These are phyloP conservation scores for Chamaetylas fuelleborni DNA, from an alignment of 2,113 vertebrate species.

Conservation along the genomic window DNA sequence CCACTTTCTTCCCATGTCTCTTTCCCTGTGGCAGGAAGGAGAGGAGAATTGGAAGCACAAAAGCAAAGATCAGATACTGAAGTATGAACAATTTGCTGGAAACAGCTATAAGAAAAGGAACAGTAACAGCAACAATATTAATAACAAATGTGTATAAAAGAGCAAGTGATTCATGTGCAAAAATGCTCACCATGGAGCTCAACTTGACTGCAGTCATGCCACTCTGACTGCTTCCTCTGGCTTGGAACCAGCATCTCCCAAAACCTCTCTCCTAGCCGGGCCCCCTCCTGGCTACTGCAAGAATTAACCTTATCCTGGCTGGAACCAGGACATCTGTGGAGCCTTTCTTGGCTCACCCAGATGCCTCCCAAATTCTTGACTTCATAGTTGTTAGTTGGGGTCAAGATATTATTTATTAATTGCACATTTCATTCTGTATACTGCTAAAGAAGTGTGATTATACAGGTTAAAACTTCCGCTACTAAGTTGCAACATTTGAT, in stretches of 20 bases:
- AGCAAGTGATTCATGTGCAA: background rate
- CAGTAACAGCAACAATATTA: background rate
- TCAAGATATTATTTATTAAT: background rate
- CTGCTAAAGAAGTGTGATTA: background rate
- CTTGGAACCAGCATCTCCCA: fast-evolving
- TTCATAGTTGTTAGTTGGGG: background rate
- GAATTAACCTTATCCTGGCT: background rate
- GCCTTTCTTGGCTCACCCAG: background rate
- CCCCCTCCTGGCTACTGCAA: background rate
- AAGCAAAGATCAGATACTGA: background rate
- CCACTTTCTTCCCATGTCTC: background rate
- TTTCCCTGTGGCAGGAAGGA: background rate
- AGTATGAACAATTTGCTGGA: background rate
- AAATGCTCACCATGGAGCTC: background rate
- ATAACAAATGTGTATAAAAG: background rate
- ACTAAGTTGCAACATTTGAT: background rate
- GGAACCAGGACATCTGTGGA: background rate
- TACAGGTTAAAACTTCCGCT: background rate
- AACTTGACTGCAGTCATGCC: fast-evolving
- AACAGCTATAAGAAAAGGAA: background rate
- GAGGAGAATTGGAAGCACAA: background rate
- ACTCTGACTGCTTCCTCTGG: background rate
- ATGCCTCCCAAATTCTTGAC: background rate
- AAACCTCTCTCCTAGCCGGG: background rate
- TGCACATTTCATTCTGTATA: background rate